Evolutionary conservation across 1,140 invertebrate genomes (phyloP), one percentile per base, ranked within the genome.

Genomic region (Laupala kohalensis): DNA sequence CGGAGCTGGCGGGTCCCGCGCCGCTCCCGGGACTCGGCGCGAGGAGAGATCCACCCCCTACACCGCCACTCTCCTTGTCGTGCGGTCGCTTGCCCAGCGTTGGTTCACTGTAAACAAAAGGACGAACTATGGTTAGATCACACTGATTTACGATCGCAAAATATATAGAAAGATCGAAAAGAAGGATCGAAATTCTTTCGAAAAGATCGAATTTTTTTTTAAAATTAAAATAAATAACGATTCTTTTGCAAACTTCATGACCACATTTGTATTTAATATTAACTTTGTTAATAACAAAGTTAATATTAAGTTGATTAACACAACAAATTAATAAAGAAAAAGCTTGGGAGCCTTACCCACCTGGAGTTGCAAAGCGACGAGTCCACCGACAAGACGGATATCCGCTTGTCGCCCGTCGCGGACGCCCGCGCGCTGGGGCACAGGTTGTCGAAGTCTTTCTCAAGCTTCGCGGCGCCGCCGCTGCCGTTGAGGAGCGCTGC

Each of bases 1-100:
- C 86, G 74, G 83, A 83, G 75, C 83, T 80, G 74, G 73, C 72
- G 68, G 73, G 72, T 26, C 69, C 68, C 72, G 71, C 23, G 4
- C 70, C 30, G 26, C 64, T 25, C 30, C 66, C 71, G 65, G 72
- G 28, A 9, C 62, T 30, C 30, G 30, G 30, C 30, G 30, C 30
- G 6, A 37, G 30, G 6, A 6, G 30, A 6, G 30, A 6, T 15
- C n/a, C n/a, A n/a, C n/a, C n/a, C 71, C 63, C 64, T 25, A 37
- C 69, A 74, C 76, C 74, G 74, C 75, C 70, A 74, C 70, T 74
- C 77, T 81, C 78, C 77, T 79, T 79, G 28, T 81, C 79, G 53
- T 76, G 75, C 71, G 80, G 79, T 80, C 83, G 83, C 77, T 84
- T 85, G 71, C 82, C 74, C 70, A 78, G 75, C 70, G 80, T 78